Evolutionary conservation across 2,888 invertebrate genomes (phyloP), one percentile per base, ranked within the genome.

Genomic region (Glyphotaelius pellucidus): DNA sequence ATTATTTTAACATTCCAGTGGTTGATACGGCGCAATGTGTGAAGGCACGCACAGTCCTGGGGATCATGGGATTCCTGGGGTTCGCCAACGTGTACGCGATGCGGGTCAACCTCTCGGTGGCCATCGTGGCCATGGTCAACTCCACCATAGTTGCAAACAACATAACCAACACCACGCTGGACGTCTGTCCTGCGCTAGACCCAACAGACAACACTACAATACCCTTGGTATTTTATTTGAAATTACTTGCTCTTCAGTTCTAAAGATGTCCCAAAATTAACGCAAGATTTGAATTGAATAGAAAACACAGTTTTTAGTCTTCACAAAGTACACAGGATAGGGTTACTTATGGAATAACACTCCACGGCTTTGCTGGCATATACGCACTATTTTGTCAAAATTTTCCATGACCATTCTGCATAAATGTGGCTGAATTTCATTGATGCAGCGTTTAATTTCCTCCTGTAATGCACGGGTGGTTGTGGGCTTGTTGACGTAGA

Each of bases 41-140:
- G 93, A 98, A 98, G 95, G 96, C 98, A 91, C 96, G 98, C 79
- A 97, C 98, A 94, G 97, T 98, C 5, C 96, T 99, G 91, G 98
- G 98, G 0, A 96, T 98, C 89, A 96, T 98, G 96, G 98, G 98
- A 30, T 99, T 99, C 94, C 96, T 98, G 90, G 99, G 98, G 90
- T 98, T 98, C 98, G 98, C 98, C 92, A 98, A 98, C 95, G 98
- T 98, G 9, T 98, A 98, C 95, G 96, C 98, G 93, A 98, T 98
- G 98, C 96, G 98, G 93, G 98, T 98, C 92, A 98, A 98, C 95
- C 98, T 98, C 98, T 98, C 98, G 0, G 98, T 98, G 85, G 98
- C 98, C 90, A 98, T 98, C 94, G 98, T 98, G 80, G 98, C 99
- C 52, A 99, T 99, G 99, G 98, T 98, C 81, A 98, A 98, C 95